Evolutionary conservation across 1,140 invertebrate species (phyloP).

Genomic region (Neomicropteryx cornuta): DNA sequence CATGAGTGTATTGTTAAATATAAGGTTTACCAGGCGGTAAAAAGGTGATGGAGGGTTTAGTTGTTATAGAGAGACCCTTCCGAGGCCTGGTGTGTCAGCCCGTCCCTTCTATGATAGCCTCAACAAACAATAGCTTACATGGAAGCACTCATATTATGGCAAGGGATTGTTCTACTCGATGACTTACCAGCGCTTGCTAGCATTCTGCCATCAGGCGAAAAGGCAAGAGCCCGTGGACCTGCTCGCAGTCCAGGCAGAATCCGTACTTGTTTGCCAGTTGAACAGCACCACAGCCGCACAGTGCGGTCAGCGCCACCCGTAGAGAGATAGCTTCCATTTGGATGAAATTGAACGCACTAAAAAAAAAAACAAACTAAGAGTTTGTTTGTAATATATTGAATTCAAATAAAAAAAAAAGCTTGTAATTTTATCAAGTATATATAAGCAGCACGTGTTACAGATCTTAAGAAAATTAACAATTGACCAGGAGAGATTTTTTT

Average conservation of each 20-base stretch:
- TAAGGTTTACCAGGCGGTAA: too few relatives aligned
- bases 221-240: conserved; percentile 60
- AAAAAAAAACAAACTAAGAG: conserved; percentile 15
- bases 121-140: too few relatives aligned
- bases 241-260: conserved; percentile 72
- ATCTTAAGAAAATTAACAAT: too few relatives aligned
- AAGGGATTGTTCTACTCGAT: too few relatives aligned
- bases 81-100: too few relatives aligned
- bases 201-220: conserved; percentile 70
- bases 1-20: too few relatives aligned
- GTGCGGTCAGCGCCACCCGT: conserved; percentile 67
- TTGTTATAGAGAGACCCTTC: too few relatives aligned
- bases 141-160: conserved; percentile 54
- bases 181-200: conserved; percentile 60
- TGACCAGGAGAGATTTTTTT: too few relatives aligned
- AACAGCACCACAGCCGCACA: conserved; percentile 59
- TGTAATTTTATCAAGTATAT: not conserved
- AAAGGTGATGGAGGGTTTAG: too few relatives aligned
- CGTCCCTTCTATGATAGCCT: too few relatives aligned
- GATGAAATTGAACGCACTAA: conserved; percentile 70
- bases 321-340: conserved; percentile 69
- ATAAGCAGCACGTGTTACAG: too few relatives aligned
- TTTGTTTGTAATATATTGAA: not conserved
- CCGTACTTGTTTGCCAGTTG: conserved; percentile 53
- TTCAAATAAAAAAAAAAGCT: conserved; percentile 13